Evolutionary conservation across 2,113 vertebrate species (phyloP), one percentile per base, ranked within the genome.

Genomic region (Sarotherodon lohbergeri): DNA sequence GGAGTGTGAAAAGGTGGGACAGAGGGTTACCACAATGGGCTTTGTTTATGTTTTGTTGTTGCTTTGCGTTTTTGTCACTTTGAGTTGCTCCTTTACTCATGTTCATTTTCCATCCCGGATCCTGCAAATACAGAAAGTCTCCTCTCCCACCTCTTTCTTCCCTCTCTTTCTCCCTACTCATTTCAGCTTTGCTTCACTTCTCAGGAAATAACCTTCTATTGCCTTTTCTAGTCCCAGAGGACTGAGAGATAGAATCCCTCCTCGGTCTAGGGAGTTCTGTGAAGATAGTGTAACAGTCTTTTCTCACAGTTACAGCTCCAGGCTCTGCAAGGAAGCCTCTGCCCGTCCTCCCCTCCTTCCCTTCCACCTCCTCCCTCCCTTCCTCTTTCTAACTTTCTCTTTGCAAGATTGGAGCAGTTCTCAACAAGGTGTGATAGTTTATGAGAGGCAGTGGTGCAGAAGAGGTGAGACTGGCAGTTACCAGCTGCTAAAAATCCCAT

Each of bases 211-310:
- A 94, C 93, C 92, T 94, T 92, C 85, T 86, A 68, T 90, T 94
- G 92, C 91, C 88, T 93, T 81, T 83, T 92, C 46, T 82, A 87
- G 87, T 95, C 95, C 95, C 96, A 91, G 55, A 87, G 94, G 95
- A 95, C 84, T 6, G 36, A 78, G 88, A 93, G 94, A 94, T 95
- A 95, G 95, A 95, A 94, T 93, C 93, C 93, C 86, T 87, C 36
- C 82, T 89, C 84, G 89, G 89, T 95, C 92, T 92, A 79, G 81
- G 92, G 91, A 94, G 78, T 86, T 93, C 90, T 93, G 88, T 94
- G 95, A 94, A 95, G 93, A 90, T 88, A 94, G 88, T 68, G 63
- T 92, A 93, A 91, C 92, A 83, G 86, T 91, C 89, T 90, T 91
- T 94, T 93, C 92, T 93, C 91, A 84, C 89, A 90, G 91, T 92